Evolutionary conservation across 2,113 vertebrate genomes (phyloP).

Genomic region (Gambusia affinis): DNA sequence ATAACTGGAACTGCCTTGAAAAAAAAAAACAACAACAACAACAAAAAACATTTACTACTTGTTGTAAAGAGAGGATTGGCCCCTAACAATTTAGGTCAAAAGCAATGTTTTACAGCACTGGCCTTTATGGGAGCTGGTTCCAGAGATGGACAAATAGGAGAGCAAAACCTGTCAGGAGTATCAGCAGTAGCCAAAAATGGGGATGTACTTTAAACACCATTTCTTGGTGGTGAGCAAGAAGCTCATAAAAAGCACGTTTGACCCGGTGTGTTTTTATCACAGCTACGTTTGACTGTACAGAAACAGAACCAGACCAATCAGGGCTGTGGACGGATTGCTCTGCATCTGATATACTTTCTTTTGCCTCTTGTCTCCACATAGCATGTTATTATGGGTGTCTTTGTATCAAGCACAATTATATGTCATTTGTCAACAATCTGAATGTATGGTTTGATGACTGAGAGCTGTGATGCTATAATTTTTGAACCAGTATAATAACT

Average conservation of each 20-base stretch:
- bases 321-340: constrained; percentile 30
- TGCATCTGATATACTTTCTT: constrained; percentile 46
- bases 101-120: constrained; percentile 56
- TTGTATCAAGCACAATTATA: neutral
- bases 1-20: constrained; percentile 62
- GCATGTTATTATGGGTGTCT: constrained; percentile 5
- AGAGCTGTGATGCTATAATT: constrained; percentile 52
- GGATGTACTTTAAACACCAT: constrained; percentile 65
- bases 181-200: constrained; percentile 66
- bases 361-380: constrained; percentile 16
- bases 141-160: constrained; percentile 77
- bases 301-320: constrained; percentile 28
- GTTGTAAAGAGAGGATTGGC: constrained; percentile 70
- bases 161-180: constrained; percentile 74
- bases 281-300: constrained; percentile 44
- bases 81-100: constrained; percentile 71
- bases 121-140: constrained; percentile 70
- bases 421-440: constrained; percentile 63
- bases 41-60: constrained; percentile 73
- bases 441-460: constrained; percentile 41
- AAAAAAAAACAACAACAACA: constrained; percentile 78
- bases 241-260: constrained; percentile 69
- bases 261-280: constrained; percentile 59
- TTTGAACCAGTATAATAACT: constrained; percentile 62
- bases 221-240: constrained; percentile 71